These are phyloP conservation scores for Zootoca vivipara DNA, from an alignment of 2,113 vertebrate species.

Conservation along the genomic window DNA sequence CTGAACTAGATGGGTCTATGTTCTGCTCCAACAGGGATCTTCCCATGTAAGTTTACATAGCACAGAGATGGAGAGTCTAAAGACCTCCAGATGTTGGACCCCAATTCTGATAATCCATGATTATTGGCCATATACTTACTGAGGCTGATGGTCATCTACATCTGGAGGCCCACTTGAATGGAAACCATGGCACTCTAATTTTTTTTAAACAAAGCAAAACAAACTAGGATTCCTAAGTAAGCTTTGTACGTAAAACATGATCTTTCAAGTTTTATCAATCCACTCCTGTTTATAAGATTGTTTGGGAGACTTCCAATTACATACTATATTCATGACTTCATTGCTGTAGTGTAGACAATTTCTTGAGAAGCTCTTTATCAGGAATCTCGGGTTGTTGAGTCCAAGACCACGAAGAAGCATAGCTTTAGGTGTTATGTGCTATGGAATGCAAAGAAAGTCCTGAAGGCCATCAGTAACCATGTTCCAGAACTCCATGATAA, in stretches of 20 bases:
- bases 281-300: background rate
- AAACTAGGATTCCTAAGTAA: background rate
- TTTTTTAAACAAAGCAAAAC: background rate
- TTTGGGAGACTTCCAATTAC: background rate
- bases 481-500: no score
- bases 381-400: background rate
- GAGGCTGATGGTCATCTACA: background rate
- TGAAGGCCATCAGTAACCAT: no score
- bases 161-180: background rate
- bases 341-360: background rate
- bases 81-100: background rate
- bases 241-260: background rate
- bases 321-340: background rate
- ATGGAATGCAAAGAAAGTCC: background rate
- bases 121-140: no score
- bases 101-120: background rate
- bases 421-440: background rate
- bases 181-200: background rate
- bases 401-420: background rate
- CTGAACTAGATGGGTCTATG: no score
- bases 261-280: background rate
- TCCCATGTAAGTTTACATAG: no score
- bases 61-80: background rate
- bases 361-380: background rate
- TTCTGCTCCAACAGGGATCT: no score